A percentile compares a stretch with the other conserved stretches of the same genome.
These are phyloP conservation scores for Malachius bipustulatus DNA, from an alignment of 2,888 invertebrate species.

Conservation along the genomic window DNA sequence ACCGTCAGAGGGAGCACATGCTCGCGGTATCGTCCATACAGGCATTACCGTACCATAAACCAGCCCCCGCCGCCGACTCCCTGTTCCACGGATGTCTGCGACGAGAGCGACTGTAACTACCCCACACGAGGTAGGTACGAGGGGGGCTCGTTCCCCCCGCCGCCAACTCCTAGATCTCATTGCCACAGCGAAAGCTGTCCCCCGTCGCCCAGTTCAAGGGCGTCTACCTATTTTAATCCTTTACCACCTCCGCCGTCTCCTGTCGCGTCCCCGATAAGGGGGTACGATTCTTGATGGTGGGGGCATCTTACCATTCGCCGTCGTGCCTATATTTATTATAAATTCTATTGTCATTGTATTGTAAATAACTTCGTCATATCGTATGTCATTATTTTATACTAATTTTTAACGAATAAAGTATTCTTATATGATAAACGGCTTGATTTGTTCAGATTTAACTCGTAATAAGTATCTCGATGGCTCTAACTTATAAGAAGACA, in stretches of 20 bases:
- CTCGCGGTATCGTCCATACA: constrained; percentile 57
- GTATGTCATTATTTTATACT: too few species aligned
- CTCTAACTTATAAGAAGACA: too few species aligned
- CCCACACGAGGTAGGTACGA: constrained; percentile 47
- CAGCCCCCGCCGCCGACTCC: constrained; percentile 90
- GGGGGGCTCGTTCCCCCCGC: constrained; percentile 62
- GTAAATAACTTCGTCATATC: too few species aligned
- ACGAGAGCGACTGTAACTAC: constrained; percentile 72
- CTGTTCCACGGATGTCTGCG: constrained; percentile 88
- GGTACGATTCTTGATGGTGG: constrained; percentile 32
- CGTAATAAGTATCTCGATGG: too few species aligned
- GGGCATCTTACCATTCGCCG: constrained; percentile 1
- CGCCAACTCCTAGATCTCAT: constrained; percentile 61
- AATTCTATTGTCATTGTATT: too few species aligned
- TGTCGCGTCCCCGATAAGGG: constrained; percentile 46
- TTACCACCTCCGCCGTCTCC: constrained; percentile 81
- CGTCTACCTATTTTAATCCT: constrained; percentile 68
- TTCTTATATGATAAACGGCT: too few species aligned
- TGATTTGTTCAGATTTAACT: too few species aligned
- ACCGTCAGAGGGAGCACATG: constrained; percentile 43
- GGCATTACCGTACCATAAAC: constrained; percentile 56
- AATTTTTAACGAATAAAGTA: too few species aligned
- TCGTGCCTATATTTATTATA: constrained; percentile 1
- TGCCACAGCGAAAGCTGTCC: constrained; percentile 63
- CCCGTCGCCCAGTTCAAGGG: constrained; percentile 58